These are phyloP conservation scores for Phenacoccus solenopsis DNA, from an alignment of 1,140 invertebrate species.

Conservation along the genomic window DNA sequence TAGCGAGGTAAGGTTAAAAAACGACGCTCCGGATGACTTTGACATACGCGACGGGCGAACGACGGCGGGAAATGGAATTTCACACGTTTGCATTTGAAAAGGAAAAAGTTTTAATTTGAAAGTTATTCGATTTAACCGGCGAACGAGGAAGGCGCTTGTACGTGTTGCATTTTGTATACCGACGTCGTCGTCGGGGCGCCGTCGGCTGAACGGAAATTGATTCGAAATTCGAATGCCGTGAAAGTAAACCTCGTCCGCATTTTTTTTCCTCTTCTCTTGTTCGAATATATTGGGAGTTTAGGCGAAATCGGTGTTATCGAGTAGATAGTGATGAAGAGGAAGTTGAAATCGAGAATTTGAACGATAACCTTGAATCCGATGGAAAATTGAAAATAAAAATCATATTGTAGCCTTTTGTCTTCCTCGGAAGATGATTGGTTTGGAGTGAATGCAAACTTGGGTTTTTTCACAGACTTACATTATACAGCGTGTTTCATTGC, in stretches of 20 bases:
- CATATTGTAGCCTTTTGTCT: too few species aligned
- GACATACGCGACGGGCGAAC: neutral
- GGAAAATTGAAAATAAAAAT: too few species aligned
- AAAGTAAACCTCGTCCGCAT: neutral
- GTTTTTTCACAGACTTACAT: too few species aligned
- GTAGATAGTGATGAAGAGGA: too few species aligned
- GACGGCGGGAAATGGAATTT: neutral
- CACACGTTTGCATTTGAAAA: neutral
- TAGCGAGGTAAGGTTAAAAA: neutral
- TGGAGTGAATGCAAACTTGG: too few species aligned
- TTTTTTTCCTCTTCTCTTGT: too few species aligned
- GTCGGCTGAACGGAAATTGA: neutral
- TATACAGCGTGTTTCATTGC: too few species aligned
- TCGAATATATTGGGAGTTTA: too few species aligned
- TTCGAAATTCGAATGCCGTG: neutral
- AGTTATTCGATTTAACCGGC: conserved; percentile 3
- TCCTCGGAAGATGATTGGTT: too few species aligned
- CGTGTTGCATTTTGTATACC: neutral
- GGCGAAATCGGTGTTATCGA: too few species aligned
- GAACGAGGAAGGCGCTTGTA: neutral
- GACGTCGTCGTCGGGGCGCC: neutral
- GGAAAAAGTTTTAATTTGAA: neutral
- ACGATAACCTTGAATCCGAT: too few species aligned
- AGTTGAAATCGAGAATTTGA: too few species aligned
- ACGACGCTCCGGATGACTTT: neutral